phyloP scores from a whole-genome alignment of 35 echinoderm and acorn worm genomes.

The Heliocidaris tuberculata region DNA sequence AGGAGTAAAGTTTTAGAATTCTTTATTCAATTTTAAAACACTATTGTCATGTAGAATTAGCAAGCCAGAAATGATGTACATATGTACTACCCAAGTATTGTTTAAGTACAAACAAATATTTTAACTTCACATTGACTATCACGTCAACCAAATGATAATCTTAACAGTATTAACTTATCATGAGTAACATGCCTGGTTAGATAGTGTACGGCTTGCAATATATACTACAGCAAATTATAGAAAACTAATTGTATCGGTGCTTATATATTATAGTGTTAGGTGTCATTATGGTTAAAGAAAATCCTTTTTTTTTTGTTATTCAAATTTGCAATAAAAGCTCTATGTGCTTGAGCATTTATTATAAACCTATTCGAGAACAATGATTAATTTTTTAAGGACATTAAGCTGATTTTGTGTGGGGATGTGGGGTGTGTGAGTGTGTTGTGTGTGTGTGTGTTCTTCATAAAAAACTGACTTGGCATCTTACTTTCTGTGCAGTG shows the following conservation, averaged over 20 bases:
- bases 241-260: neutral
- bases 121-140: neutral
- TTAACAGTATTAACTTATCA: neutral
- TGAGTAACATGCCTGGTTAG: neutral
- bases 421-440: no score
- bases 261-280: neutral
- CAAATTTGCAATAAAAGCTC: neutral
- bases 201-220: neutral
- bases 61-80: neutral
- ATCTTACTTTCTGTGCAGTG: no score
- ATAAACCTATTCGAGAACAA: no score
- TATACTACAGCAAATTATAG: neutral
- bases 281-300: neutral
- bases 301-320: neutral
- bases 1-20: neutral
- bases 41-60: neutral
- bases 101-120: neutral
- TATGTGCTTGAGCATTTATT: neutral
- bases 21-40: neutral
- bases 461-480: no score
- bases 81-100: neutral
- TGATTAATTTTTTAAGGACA: no score
- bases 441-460: no score
- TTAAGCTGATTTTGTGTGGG: no score
- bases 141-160: neutral